These are phyloP conservation scores for Meloidogyne floridensis DNA, from an alignment of 1,140 invertebrate genomes.

Conservation along the genomic window DNA sequence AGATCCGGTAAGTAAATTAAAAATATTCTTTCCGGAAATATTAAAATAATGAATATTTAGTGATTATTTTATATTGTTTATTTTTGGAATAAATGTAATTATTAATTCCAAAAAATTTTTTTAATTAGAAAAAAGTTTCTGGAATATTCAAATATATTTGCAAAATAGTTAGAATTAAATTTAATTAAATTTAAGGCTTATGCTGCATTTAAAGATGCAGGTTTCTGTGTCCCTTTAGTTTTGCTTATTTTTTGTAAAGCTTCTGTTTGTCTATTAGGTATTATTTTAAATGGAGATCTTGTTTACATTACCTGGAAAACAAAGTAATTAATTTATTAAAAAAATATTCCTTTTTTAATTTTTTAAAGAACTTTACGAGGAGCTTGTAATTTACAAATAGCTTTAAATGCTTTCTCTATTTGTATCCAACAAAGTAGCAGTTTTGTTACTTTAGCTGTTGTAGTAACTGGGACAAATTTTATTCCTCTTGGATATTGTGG, in stretches of 20 bases:
- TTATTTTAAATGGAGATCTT: constrained; percentile 16
- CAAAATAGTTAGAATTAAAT: not conserved
- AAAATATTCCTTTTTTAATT: not conserved
- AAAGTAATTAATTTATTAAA: constrained; percentile 12
- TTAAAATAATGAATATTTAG: not conserved
- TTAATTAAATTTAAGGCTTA: constrained; percentile 14
- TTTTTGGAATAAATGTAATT: too few species aligned
- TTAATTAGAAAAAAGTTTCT: too few species aligned
- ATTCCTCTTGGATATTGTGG: constrained; percentile 23
- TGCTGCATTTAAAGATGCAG: constrained; percentile 1
- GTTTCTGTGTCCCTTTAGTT: not conserved
- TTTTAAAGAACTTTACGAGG: constrained; percentile 9
- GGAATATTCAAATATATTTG: too few species aligned
- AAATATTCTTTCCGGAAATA: not conserved
- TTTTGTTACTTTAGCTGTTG: constrained; percentile 20
- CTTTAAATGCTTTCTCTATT: constrained; percentile 13
- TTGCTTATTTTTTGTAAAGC: constrained; percentile 19
- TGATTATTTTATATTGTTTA: not conserved
- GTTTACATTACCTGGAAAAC: constrained; percentile 13
- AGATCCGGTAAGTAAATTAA: not conserved
- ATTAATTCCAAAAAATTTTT: too few species aligned
- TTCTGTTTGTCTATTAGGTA: constrained; percentile 17
- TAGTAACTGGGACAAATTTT: constrained; percentile 11
- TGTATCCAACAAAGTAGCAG: constrained; percentile 15
- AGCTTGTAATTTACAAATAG: constrained; percentile 28